phyloP scores from a whole-genome alignment of 2,888 invertebrate species.

The Aethes cnicana region DNA sequence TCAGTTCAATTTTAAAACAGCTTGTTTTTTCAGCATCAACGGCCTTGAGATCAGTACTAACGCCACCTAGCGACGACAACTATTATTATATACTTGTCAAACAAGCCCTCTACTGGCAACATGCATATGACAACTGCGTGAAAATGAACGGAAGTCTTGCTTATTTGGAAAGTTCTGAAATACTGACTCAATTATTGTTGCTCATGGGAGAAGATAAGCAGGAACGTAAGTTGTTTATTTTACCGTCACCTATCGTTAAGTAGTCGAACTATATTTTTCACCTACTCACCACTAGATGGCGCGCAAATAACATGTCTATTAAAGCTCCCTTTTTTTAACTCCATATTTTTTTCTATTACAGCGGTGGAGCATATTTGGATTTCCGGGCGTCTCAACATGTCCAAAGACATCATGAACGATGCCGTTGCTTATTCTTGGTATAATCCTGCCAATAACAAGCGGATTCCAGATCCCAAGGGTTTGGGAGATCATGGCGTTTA shows the following conservation, averaged over 20 bases:
- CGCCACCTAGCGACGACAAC: constrained; percentile 63
- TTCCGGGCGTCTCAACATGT: constrained; percentile 66
- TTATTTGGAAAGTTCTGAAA: constrained; percentile 54
- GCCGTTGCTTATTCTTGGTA: constrained; percentile 54
- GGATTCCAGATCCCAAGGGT: constrained; percentile 54
- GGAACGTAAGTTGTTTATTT: constrained; percentile 56
- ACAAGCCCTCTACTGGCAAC: constrained; percentile 65
- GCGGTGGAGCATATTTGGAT: constrained; percentile 72
- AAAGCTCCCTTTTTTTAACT: background rate
- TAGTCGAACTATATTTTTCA: background rate
- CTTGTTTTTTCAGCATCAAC: constrained; percentile 36
- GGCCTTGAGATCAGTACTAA: constrained; percentile 37
- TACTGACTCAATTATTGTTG: constrained; percentile 60
- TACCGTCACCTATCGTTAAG: constrained; percentile 35
- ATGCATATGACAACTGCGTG: constrained; percentile 67
- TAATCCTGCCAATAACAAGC: constrained; percentile 55
- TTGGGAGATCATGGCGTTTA: constrained; percentile 39
- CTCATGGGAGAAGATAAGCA: constrained; percentile 73
- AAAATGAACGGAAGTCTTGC: constrained; percentile 68
- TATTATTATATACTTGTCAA: constrained; percentile 65
- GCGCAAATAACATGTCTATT: no score
- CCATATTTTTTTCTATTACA: constrained; percentile 38
- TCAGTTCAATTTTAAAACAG: no score
- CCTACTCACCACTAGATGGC: background rate
- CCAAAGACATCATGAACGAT: constrained; percentile 53